Evolutionary conservation across 2,113 vertebrate species (phyloP), one percentile per base, ranked within the genome.

Genomic region (Microcebus ravelobensis): DNA sequence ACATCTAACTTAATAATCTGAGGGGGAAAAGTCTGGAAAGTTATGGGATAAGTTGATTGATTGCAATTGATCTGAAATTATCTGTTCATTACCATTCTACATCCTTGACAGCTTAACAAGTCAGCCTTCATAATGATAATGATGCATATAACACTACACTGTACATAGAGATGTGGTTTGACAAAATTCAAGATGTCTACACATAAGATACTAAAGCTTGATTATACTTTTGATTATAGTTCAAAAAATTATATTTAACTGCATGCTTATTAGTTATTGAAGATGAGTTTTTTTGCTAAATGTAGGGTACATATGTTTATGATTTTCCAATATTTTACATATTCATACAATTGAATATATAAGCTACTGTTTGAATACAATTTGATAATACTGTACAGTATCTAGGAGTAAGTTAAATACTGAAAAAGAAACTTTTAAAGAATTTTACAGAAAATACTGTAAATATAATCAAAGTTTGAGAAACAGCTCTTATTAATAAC

Each of bases 41-140:
- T 93, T 94, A 91, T 61, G n/a, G 55, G 25, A 88, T 89, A 88
- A 20, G 39, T 82, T 95, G 89, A 88, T 82, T 97, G 94, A 96
- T 93, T 96, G 71, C 29, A 89, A 93, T 91, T 97, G 87, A 96
- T 95, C 55, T 97, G 82, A 96, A 97, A 97, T 97, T 93, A 95
- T 79, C 70, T 89, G 3, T 76, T 97, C 59, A 95, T 96, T 95
- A 83, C 2, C 45, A 88, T 50, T 42, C 12, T 23, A 31, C 55
- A 73, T 89, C 73, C 25, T 91, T 95, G 67, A 92, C 48, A 96
- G 25, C 6, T 94, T 89, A 93, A 67, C 21, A 59, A 76, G 65
- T 89, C 55, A 97, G n/a, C 34, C 52, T 81, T 91, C 52, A 7
- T 42, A 73, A 71, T 77, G 82, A 48, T 93, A 96, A 89, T 95